Evolutionary conservation across 2,113 vertebrate species (phyloP).

Genomic region (Amblyopsis rosae): DNA sequence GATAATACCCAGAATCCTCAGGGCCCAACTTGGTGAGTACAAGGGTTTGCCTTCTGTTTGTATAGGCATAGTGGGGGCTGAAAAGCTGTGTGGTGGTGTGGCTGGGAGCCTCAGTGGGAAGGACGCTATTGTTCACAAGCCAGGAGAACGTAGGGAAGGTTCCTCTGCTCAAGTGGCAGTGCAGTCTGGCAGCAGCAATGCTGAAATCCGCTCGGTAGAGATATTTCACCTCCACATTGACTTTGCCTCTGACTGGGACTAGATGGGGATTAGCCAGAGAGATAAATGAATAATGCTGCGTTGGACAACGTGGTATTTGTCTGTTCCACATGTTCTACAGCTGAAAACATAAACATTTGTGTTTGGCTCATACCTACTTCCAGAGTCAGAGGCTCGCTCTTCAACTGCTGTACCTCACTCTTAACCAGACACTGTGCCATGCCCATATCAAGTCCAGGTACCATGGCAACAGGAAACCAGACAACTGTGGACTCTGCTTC

Average conservation of each 20-base stretch:
- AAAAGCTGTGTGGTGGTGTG: background rate
- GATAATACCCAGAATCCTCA: conserved; percentile 65
- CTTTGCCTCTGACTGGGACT: conserved; percentile 72
- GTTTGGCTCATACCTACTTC: conserved; percentile 71
- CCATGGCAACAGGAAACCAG: conserved; percentile 62
- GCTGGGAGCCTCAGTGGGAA: conserved; percentile 29
- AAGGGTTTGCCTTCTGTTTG: conserved; percentile 41
- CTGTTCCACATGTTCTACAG: no score
- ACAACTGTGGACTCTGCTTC: conserved; percentile 31
- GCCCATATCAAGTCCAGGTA: conserved; percentile 44
- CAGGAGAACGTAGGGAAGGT: conserved; percentile 72
- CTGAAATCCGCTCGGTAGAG: conserved; percentile 56
- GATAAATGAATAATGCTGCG: background rate
- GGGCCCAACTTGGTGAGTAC: conserved; percentile 47
- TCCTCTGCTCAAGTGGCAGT: conserved; percentile 62
- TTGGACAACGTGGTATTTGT: no score
- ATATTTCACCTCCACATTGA: conserved; percentile 65
- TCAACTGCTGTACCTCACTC: conserved; percentile 49
- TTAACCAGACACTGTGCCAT: conserved; percentile 59
- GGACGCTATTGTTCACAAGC: conserved; percentile 58
- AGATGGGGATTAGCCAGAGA: background rate
- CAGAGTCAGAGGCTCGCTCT: conserved; percentile 61
- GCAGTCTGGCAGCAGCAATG: conserved; percentile 48
- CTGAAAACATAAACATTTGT: background rate
- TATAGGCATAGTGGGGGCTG: conserved; percentile 4